phyloP scores from a whole-genome alignment of 2,888 invertebrate genomes.

The Andrena camellia region DNA sequence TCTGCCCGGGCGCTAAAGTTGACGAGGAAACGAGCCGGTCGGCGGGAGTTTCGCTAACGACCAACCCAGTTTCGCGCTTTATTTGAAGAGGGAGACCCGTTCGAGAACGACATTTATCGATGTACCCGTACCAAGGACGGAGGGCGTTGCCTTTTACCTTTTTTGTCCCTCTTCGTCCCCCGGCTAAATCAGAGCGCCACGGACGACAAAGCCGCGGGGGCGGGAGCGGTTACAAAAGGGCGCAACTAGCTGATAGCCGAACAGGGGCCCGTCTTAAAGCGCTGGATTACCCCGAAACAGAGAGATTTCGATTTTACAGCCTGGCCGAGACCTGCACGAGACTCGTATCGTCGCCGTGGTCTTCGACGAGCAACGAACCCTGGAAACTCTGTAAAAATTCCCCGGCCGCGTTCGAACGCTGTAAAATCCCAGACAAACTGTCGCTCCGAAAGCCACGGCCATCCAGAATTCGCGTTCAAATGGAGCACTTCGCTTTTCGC shows the following conservation, averaged over 20 bases:
- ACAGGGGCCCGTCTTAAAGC: constrained; percentile 2
- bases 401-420: background rate
- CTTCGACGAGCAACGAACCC: background rate
- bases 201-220: constrained; percentile 46
- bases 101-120: constrained; percentile 71
- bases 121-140: constrained; percentile 58
- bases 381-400: background rate
- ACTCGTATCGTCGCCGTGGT: background rate
- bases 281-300: constrained; percentile 23
- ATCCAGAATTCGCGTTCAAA: background rate
- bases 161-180: background rate
- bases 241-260: constrained; percentile 39
- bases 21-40: constrained; percentile 53
- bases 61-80: constrained; percentile 70
- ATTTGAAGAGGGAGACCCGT: constrained; percentile 59
- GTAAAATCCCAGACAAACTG: background rate
- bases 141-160: constrained; percentile 67
- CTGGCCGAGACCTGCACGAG: background rate
- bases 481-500: background rate
- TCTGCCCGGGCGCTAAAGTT: constrained; percentile 46
- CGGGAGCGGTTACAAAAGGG: constrained; percentile 46
- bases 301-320: constrained; percentile 21
- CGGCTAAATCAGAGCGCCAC: constrained; percentile 47
- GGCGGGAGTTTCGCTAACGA: constrained; percentile 41
- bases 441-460: background rate